Percentiles rank a stretch among this genome's conserved stretches.
Evolutionary conservation across 1,140 invertebrate genomes (phyloP).

Genomic region (Aphelenchoides besseyi): DNA sequence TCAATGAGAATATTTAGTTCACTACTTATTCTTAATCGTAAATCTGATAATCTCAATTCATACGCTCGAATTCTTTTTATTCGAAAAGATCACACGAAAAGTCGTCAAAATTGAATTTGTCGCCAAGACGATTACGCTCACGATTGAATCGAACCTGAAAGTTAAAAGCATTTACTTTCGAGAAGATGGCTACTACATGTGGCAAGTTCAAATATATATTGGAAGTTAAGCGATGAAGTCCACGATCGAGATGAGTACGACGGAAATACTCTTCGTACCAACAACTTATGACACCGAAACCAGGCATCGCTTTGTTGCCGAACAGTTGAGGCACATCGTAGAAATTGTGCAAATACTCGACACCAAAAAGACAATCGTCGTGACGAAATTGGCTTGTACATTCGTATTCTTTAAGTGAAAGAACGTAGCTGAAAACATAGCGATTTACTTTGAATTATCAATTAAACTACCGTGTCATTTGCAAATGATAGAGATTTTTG

Average conservation of each 20-base stretch:
- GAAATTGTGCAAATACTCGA: conserved; percentile 12
- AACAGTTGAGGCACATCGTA: conserved; percentile 9
- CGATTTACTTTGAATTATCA: too few species aligned
- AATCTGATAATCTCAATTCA: too few species aligned
- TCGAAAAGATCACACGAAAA: too few species aligned
- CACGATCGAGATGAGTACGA: conserved; percentile 10
- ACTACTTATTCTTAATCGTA: too few species aligned
- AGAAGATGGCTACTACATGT: not conserved
- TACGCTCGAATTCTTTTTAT: too few species aligned
- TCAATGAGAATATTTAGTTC: too few species aligned
- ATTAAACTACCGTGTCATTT: not conserved
- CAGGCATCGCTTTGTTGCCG: conserved; percentile 23
- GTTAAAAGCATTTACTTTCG: not conserved
- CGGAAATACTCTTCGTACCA: conserved; percentile 15
- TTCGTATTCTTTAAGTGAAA: not conserved
- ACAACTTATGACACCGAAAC: conserved; percentile 13
- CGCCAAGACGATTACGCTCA: not conserved
- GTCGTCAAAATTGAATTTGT: not conserved
- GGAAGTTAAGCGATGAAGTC: not conserved
- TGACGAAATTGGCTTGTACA: not conserved
- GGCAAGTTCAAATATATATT: not conserved
- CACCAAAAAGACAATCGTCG: not conserved
- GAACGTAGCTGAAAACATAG: not conserved
- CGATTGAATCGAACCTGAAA: not conserved
- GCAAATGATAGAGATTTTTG: not conserved